A percentile compares a stretch with the other conserved stretches of the same genome.
Conservation (phyloP, 2,113 vertebrate species). For the Manacus vitellinus region DNA sequence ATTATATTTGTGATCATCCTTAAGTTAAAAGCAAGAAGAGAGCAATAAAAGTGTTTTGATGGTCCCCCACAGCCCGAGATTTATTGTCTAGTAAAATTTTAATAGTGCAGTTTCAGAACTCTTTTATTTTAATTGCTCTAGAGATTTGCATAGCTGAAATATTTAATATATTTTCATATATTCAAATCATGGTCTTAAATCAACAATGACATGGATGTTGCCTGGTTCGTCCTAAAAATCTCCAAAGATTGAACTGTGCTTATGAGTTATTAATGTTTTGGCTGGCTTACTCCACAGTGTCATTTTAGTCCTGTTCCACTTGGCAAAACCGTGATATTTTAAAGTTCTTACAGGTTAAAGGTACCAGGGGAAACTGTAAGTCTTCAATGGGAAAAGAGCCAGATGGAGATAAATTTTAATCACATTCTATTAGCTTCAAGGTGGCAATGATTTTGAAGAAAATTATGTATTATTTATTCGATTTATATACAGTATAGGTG, state of each 20-base stretch:
- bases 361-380: neutral
- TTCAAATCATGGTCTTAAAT: constrained; percentile 62
- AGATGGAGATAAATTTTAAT: constrained; percentile 14
- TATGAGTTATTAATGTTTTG: neutral
- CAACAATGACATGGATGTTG: neutral
- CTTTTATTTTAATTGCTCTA: constrained; percentile 65
- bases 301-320: constrained; percentile 1
- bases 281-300: neutral
- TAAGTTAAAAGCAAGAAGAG: constrained; percentile 65
- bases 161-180: constrained; percentile 59
- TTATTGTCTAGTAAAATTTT: constrained; percentile 78
- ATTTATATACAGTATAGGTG: neutral
- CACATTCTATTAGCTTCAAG: neutral
- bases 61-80: constrained; percentile 64
- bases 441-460: neutral
- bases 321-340: neutral
- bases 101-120: constrained; percentile 68
- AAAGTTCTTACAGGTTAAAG: neutral
- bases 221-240: neutral
- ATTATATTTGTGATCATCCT: constrained; percentile 45
- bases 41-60: constrained; percentile 64
- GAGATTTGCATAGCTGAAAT: constrained; percentile 70
- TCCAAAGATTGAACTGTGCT: neutral
- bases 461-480: neutral
- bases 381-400: neutral